phyloP scores from a whole-genome alignment of 1,140 invertebrate genomes.

The Psilanteris sp. region DNA sequence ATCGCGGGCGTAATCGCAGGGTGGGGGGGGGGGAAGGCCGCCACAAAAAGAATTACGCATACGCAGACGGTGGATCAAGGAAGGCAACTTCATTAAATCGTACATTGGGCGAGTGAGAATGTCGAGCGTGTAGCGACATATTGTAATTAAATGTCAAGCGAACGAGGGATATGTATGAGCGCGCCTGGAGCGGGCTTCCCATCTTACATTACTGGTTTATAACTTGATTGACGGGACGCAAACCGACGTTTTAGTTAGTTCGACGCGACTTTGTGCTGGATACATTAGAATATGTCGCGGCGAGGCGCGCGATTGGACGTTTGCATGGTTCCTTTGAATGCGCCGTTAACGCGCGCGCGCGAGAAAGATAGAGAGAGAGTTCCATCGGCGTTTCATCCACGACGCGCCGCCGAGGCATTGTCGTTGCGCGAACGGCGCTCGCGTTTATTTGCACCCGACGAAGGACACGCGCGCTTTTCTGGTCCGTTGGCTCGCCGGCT shows the following conservation, averaged over 20 bases:
- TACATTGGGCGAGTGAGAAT: slow-evolving; percentile 44
- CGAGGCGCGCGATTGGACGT: slow-evolving; percentile 44
- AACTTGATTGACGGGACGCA: slow-evolving; percentile 58
- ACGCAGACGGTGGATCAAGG: slow-evolving; percentile 38
- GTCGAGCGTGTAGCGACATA: slow-evolving; percentile 47
- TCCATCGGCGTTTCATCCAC: slow-evolving; percentile 19
- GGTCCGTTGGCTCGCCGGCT: no score
- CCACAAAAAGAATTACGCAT: slow-evolving; percentile 7
- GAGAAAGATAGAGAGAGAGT: no score
- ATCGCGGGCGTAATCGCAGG: slow-evolving; percentile 1
- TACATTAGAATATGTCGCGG: slow-evolving; percentile 58
- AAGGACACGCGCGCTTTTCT: no score
- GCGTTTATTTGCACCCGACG: no score
- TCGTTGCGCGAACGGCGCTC: no score
- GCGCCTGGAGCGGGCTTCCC: slow-evolving; percentile 45
- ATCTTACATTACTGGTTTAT: slow-evolving; percentile 57
- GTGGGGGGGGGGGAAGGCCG: slow-evolving; percentile 1
- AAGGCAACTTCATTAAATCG: slow-evolving; percentile 58
- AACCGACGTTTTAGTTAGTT: slow-evolving; percentile 56
- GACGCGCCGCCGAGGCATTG: no score
- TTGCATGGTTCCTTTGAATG: slow-evolving; percentile 32
- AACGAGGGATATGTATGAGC: slow-evolving; percentile 46
- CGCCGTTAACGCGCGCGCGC: no score
- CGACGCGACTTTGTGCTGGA: slow-evolving; percentile 58
- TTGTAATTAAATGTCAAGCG: slow-evolving; percentile 59